These are phyloP conservation scores for Naso thynnoides DNA, from an alignment of 2,797 vertebrate genomes.

Conservation along the genomic window DNA sequence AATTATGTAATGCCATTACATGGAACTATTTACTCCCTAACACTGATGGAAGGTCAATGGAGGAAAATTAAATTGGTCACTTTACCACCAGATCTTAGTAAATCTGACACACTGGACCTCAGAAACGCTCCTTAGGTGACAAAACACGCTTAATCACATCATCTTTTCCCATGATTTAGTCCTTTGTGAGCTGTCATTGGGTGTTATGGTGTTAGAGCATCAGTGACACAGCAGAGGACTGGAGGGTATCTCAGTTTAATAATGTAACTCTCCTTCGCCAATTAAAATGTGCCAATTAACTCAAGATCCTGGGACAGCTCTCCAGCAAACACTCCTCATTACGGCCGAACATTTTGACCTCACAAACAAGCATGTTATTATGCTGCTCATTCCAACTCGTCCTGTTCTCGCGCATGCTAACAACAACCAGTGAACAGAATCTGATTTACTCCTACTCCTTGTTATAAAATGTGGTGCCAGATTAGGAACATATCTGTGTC, in stretches of 20 bases:
- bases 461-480: conserved; percentile 13
- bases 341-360: conserved; percentile 47
- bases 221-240: conserved; percentile 43
- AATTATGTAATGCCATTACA: too few relatives aligned
- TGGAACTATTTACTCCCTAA: too few relatives aligned
- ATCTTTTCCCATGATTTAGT: conserved; percentile 22
- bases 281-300: conserved; percentile 79
- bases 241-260: conserved; percentile 54
- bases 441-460: not conserved
- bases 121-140: conserved; percentile 3
- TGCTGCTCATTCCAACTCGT: conserved; percentile 29
- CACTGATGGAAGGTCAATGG: too few relatives aligned
- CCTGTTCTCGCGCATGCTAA: conserved; percentile 18
- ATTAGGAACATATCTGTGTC: too few relatives aligned
- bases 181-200: conserved; percentile 52
- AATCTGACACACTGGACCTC: too few relatives aligned
- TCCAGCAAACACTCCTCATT: conserved; percentile 53
- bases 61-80: too few relatives aligned
- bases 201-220: conserved; percentile 58
- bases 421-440: conserved; percentile 25
- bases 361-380: conserved; percentile 63
- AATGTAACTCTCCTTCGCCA: conserved; percentile 53
- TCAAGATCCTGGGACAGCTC: conserved; percentile 63
- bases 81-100: too few relatives aligned
- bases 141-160: conserved; percentile 6